Conservation (phyloP, 2,888 invertebrate genomes). For the Tetragonisca angustula region DNA sequence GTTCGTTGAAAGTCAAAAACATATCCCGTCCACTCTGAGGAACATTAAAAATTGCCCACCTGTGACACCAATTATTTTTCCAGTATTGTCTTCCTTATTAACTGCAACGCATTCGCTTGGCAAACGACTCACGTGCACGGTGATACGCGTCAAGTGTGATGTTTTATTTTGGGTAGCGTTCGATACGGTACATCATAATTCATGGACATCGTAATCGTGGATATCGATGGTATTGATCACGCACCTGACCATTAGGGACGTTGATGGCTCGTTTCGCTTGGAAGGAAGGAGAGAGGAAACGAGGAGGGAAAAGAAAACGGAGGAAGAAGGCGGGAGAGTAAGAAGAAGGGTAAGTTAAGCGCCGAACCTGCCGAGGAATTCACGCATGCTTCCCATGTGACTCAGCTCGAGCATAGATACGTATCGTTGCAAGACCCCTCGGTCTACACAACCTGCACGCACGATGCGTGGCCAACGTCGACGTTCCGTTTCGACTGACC, state of each 20-base stretch:
- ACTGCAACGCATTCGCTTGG: no score
- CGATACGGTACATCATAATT: no score
- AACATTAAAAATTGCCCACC: no score
- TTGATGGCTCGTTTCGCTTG: neutral
- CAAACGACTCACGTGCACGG: neutral
- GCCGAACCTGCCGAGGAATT: constrained; percentile 69
- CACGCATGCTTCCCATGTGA: constrained; percentile 79
- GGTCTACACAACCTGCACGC: constrained; percentile 70
- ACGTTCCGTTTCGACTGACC: constrained; percentile 50
- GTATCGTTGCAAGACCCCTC: constrained; percentile 73
- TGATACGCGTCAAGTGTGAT: neutral
- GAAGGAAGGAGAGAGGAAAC: constrained; percentile 1
- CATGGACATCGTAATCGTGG: no score
- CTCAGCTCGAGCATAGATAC: constrained; percentile 76
- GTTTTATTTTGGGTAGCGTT: neutral
- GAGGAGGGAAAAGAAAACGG: neutral
- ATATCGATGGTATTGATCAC: no score
- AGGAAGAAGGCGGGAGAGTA: neutral
- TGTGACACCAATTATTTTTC: no score
- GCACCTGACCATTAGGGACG: no score
- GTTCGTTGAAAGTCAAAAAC: no score
- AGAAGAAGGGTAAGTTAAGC: constrained; percentile 36
- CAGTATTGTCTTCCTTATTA: no score
- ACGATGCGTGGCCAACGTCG: constrained; percentile 72
- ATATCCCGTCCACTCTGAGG: no score